These are phyloP conservation scores for Siniperca undulata DNA, from an alignment of 2,797 vertebrate species.

Conservation along the genomic window DNA sequence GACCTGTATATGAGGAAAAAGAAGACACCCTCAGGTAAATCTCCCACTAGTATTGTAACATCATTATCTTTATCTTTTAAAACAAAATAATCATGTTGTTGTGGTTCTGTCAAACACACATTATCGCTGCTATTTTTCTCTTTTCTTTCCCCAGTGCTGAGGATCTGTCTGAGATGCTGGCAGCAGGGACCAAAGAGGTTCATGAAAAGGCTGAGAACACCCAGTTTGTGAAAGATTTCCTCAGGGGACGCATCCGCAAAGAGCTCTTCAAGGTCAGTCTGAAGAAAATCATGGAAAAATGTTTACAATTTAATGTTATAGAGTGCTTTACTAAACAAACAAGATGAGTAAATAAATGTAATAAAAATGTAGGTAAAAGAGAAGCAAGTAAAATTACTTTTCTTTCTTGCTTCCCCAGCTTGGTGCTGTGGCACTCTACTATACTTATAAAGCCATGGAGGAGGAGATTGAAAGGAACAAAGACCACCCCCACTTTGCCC, in stretches of 20 bases:
- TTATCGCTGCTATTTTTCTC: not conserved
- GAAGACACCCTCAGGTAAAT: constrained; percentile 72
- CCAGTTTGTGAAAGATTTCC: constrained; percentile 97
- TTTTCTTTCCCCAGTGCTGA: constrained; percentile 82
- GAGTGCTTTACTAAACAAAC: not conserved
- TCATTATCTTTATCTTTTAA: not conserved
- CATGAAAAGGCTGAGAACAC: constrained; percentile 95
- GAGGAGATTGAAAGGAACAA: constrained; percentile 96
- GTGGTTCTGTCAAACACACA: not conserved
- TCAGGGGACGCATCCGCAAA: constrained; percentile 92
- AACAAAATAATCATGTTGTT: not conserved
- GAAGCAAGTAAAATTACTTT: not conserved
- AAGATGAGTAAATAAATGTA: not conserved
- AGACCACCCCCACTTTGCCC: constrained; percentile 90
- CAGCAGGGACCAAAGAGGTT: constrained; percentile 94
- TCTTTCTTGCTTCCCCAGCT: constrained; percentile 81
- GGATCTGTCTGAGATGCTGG: constrained; percentile 95
- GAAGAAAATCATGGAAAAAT: not conserved
- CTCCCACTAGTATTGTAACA: not conserved
- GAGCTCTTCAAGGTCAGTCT: constrained; percentile 94
- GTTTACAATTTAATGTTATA: not conserved
- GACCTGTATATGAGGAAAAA: constrained; percentile 65
- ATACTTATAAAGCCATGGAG: constrained; percentile 94
- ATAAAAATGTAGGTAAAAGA: not conserved
- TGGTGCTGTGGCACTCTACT: constrained; percentile 93